Evolutionary conservation across 2,797 vertebrate species (phyloP).

Genomic region (Enteromius thamalakanensis): DNA sequence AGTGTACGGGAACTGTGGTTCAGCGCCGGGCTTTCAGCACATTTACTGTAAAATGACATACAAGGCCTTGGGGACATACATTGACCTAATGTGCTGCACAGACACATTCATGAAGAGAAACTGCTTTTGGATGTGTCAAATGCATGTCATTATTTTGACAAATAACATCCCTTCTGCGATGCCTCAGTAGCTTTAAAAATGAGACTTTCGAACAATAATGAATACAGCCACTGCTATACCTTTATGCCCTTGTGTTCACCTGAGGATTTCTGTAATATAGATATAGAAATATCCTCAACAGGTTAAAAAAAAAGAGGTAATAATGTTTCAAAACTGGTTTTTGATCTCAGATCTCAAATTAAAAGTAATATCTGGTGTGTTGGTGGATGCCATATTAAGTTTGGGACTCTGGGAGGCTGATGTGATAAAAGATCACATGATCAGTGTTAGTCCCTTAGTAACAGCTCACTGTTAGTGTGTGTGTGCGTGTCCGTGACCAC

Average conservation of each 20-base stretch:
- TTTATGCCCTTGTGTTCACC: conserved; percentile 2
- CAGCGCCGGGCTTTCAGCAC: conserved; percentile 15
- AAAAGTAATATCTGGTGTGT: conserved; percentile 42
- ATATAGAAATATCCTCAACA: conserved; percentile 31
- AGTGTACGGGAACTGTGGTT: conserved; percentile 25
- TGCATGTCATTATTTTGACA: conserved; percentile 35
- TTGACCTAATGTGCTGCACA: conserved; percentile 19
- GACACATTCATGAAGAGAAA: conserved; percentile 33
- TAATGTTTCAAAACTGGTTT: conserved; percentile 41
- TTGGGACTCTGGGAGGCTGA: conserved; percentile 47
- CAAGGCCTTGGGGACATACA: conserved; percentile 9
- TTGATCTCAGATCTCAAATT: conserved; percentile 48
- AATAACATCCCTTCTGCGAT: conserved; percentile 28
- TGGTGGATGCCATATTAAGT: conserved; percentile 44
- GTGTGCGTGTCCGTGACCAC: background rate
- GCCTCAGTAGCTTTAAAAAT: conserved; percentile 30
- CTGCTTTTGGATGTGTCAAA: conserved; percentile 34
- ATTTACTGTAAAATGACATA: conserved; percentile 40
- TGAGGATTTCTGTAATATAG: conserved; percentile 22
- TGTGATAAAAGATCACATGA: conserved; percentile 42
- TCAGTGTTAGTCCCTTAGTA: conserved; percentile 22
- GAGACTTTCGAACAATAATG: background rate
- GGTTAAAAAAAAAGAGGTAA: conserved; percentile 17
- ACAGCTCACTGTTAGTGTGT: conserved; percentile 10
- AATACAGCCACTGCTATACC: conserved; percentile 4